Evolutionary conservation across 2,113 vertebrate species (phyloP).

Genomic region (Rhagologus leucostigma): DNA sequence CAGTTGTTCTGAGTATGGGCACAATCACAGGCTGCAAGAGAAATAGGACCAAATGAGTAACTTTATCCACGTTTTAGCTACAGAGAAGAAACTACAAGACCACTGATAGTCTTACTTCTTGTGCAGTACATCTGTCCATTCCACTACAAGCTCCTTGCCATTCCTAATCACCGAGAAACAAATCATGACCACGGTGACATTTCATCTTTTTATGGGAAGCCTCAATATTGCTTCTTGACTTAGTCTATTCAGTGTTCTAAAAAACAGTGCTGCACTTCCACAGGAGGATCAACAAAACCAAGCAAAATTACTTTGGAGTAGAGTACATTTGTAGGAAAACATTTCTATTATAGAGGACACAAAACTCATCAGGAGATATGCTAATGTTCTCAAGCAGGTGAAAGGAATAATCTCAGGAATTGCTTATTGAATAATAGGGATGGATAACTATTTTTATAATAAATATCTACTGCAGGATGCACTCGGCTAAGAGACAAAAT

Average conservation of each 20-base stretch:
- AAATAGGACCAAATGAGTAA: not conserved
- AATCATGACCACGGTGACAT: not conserved
- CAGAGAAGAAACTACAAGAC: not conserved
- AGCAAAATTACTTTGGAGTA: not conserved
- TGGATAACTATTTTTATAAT: not conserved
- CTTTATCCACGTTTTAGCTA: not conserved
- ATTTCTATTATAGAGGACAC: not conserved
- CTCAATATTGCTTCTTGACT: not conserved
- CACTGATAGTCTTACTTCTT: not conserved
- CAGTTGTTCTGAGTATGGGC: conserved; percentile 87
- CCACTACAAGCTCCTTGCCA: not conserved
- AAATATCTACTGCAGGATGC: not conserved
- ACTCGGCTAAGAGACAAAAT: not conserved
- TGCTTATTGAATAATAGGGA: not conserved
- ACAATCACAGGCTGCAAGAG: conserved; percentile 84
- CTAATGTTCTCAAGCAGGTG: not conserved
- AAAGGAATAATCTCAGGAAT: not conserved
- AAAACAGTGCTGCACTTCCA: not conserved
- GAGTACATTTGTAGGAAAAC: not conserved
- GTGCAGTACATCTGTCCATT: not conserved
- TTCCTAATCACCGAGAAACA: not conserved
- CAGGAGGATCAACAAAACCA: not conserved
- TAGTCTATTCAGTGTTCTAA: not conserved
- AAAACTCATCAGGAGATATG: not conserved
- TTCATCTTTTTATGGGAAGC: not conserved